phyloP scores from a whole-genome alignment of 2,113 vertebrate genomes.

The Kobus ellipsiprymnus region DNA sequence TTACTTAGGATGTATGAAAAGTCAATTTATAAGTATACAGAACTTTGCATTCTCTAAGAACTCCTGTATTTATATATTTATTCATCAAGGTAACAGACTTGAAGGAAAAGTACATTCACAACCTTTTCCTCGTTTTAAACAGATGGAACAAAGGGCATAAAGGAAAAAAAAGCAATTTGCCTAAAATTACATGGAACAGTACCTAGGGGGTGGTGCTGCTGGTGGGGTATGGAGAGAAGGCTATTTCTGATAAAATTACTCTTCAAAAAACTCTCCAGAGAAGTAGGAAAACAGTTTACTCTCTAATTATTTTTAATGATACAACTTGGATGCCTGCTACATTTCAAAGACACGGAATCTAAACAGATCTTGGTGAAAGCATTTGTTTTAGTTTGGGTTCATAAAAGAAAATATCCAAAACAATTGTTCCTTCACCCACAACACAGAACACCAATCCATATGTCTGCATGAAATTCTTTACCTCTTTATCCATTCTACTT shows the following conservation, averaged over 20 bases:
- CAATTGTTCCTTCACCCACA: not conserved
- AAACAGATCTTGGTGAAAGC: not conserved
- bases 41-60: constrained; percentile 54
- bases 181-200: constrained; percentile 50
- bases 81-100: constrained; percentile 55
- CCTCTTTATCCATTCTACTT: not conserved
- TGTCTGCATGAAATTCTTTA: not conserved
- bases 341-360: not conserved
- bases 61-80: constrained; percentile 49
- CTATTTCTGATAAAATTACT: constrained; percentile 44
- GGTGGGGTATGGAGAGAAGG: not conserved
- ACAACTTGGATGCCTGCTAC: not conserved
- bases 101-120: constrained; percentile 46
- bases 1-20: constrained; percentile 47
- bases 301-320: not conserved
- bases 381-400: not conserved
- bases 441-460: not conserved
- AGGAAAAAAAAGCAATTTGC: constrained; percentile 48
- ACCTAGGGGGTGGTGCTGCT: not conserved
- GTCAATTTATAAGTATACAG: constrained; percentile 48
- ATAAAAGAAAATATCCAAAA: not conserved
- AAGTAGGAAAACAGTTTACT: constrained; percentile 17
- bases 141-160: constrained; percentile 37
- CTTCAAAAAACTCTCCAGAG: not conserved
- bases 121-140: constrained; percentile 55